A percentile compares a stretch with the other conserved stretches of the same genome.
These are phyloP conservation scores for Eupithecia abbreviata DNA, from an alignment of 2,888 invertebrate genomes.

Conservation along the genomic window DNA sequence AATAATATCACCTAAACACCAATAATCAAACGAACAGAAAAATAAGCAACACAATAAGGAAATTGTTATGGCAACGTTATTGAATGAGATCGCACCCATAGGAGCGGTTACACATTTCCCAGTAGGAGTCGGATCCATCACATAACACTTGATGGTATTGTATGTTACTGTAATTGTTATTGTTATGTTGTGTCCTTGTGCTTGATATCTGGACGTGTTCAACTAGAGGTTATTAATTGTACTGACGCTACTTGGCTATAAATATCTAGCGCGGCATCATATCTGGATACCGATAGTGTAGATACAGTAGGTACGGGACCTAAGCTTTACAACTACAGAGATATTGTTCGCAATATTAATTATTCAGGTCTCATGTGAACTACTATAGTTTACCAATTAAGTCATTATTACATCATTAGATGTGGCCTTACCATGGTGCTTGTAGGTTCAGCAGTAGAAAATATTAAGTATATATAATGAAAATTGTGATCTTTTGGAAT, in stretches of 20 bases:
- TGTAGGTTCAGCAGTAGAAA: neutral
- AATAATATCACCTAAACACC: neutral
- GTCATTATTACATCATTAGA: slow-evolving; percentile 13
- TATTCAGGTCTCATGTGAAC: slow-evolving; percentile 40
- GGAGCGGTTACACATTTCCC: slow-evolving; percentile 66
- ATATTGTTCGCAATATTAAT: slow-evolving; percentile 46
- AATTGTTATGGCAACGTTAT: slow-evolving; percentile 33
- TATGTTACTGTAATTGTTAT: slow-evolving; percentile 47
- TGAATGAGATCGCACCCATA: slow-evolving; percentile 64
- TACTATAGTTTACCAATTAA: slow-evolving; percentile 29
- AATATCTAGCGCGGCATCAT: neutral
- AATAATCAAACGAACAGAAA: slow-evolving; percentile 23
- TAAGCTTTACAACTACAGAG: slow-evolving; percentile 13
- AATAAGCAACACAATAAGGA: slow-evolving; percentile 35
- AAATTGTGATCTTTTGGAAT: neutral
- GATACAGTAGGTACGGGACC: slow-evolving; percentile 19
- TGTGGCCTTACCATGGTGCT: neutral
- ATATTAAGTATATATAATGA: neutral
- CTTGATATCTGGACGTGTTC: neutral
- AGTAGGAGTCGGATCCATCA: slow-evolving; percentile 65
- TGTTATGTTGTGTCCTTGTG: slow-evolving; percentile 18
- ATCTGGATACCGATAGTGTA: neutral
- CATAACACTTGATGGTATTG: slow-evolving; percentile 59
- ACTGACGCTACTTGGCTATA: neutral
- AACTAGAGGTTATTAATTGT: slow-evolving; percentile 12